Base-by-base conservation (phyloP, 2,113 vertebrate species). In the Ameiurus melas region DNA sequence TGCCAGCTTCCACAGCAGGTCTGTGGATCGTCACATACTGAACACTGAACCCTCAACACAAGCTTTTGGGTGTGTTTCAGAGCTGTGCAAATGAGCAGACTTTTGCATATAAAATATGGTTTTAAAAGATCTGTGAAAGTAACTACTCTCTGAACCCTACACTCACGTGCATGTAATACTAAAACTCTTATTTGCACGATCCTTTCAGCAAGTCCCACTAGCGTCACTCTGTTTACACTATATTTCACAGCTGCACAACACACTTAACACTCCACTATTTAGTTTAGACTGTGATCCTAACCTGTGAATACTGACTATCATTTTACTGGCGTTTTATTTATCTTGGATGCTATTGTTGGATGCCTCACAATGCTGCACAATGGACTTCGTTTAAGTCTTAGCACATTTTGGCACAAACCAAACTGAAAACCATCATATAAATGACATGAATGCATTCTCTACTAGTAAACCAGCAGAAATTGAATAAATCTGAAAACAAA, bases 11-110 rank as follows among this genome's bases (percentile, higher is more conserved):
- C 55, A 16, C n/a, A 80, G 60, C 17, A 19, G 25, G n/a, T 30
- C 39, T 86, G 39, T 55, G 51, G 36, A 66, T 85, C 89, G 86
- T 64, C 36, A 60, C 66, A 57, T 84, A 84, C 80, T 83, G 68
- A 89, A 77, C 58, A 83, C 20, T n/a, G 71, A 51, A 64, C 27
- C 73, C 80, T 75, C 16, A 88, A 77, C 66, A 73, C 19, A 36
- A 17, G 53, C 60, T 85, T 73, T 16, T 47, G 57, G 78, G 58
- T 77, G 71, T 70, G 68, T 70, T 81, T 64, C 51, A 77, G 13
- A 53, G 53, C 53, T 53, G 57, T 27, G n/a, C 14, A 51, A 58
- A 68, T 27, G 43, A 88, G 78, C 75, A 33, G 25, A 77, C 53
- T 8, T 36, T 12, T 43, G 7, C 33, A 60, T 83, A 85, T 39